phyloP scores from a whole-genome alignment of 2,888 invertebrate species.

The Rhyacophila evoluta region DNA sequence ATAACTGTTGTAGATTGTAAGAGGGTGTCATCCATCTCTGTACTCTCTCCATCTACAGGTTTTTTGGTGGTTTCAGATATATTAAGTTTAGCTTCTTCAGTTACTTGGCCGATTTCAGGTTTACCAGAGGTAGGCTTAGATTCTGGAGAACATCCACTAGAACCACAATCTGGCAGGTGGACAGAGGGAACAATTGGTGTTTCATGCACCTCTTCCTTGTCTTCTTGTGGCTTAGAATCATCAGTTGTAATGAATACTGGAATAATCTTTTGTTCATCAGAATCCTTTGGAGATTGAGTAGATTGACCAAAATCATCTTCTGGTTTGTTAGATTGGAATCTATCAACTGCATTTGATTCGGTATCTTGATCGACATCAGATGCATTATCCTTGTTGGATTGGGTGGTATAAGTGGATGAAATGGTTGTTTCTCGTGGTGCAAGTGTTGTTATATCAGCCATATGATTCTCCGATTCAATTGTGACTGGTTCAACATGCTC shows the following conservation, averaged over 20 bases:
- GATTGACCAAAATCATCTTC: background rate
- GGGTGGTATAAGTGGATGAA: background rate
- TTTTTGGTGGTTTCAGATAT: background rate
- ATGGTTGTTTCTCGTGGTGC: slow-evolving; percentile 50
- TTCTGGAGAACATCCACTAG: slow-evolving; percentile 50
- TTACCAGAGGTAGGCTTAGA: background rate
- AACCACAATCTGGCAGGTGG: slow-evolving; percentile 51
- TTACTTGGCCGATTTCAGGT: slow-evolving; percentile 13
- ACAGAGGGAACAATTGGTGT: slow-evolving; percentile 50
- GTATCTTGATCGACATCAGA: background rate
- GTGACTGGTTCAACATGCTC: slow-evolving; percentile 66
- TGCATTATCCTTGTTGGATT: slow-evolving; percentile 19
- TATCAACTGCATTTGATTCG: background rate
- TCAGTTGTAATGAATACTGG: slow-evolving; percentile 46
- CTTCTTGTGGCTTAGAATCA: slow-evolving; percentile 42
- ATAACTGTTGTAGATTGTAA: background rate
- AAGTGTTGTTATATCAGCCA: slow-evolving; percentile 58
- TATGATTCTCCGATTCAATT: slow-evolving; percentile 68
- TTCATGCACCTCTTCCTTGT: slow-evolving; percentile 47
- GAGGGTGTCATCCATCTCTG: background rate
- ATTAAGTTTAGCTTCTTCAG: background rate
- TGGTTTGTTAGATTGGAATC: background rate
- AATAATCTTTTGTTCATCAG: slow-evolving; percentile 46
- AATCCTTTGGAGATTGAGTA: slow-evolving; percentile 19
- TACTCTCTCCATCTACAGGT: background rate